phyloP scores from a whole-genome alignment of 1,140 invertebrate genomes.

The Calliphora vicina region DNA sequence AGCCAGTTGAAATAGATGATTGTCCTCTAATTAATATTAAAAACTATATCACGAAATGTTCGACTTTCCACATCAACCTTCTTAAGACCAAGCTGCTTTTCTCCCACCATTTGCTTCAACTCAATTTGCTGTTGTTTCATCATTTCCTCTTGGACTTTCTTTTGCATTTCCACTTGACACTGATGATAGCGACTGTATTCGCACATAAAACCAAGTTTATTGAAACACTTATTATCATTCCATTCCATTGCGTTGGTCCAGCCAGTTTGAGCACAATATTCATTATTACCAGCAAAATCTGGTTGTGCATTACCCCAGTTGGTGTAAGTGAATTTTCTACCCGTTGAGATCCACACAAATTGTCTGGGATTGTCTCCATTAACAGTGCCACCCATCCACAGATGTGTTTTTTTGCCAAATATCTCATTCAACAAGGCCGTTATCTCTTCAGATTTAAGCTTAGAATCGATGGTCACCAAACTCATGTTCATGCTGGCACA shows the following conservation, averaged over 20 bases:
- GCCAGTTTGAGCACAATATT: conserved; percentile 10
- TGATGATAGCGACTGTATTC: background rate
- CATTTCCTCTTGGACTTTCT: too few species aligned
- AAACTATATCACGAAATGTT: too few species aligned
- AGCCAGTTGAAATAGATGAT: too few species aligned
- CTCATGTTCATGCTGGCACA: background rate
- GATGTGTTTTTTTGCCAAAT: background rate
- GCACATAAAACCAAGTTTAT: background rate
- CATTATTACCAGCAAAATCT: background rate
- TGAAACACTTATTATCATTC: background rate
- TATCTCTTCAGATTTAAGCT: background rate
- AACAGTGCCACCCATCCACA: background rate
- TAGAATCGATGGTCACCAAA: background rate
- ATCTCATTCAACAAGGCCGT: background rate
- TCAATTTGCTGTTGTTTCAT: too few species aligned
- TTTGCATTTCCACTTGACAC: background rate
- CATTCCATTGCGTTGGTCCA: background rate
- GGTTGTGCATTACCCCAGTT: background rate
- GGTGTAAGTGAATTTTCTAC: background rate
- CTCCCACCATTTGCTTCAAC: too few species aligned
- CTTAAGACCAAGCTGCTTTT: too few species aligned
- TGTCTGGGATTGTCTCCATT: background rate
- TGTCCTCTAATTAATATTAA: too few species aligned
- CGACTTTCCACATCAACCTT: too few species aligned
- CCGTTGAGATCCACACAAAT: background rate